Base-by-base conservation (phyloP, 2,113 vertebrate genomes). In the Menura novaehollandiae region DNA sequence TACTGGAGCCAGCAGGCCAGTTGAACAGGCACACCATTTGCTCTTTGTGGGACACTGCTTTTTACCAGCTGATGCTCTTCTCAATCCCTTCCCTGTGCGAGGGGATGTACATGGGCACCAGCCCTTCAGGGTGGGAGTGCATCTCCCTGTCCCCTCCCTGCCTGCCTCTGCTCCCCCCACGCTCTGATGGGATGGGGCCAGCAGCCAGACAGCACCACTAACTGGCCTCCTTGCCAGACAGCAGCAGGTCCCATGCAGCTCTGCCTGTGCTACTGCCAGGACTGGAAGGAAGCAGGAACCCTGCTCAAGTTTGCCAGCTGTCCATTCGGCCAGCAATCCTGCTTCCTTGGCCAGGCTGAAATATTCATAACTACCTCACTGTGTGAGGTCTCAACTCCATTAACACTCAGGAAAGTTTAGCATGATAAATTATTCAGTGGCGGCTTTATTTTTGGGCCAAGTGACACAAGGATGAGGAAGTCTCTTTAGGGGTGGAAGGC, bases 331-430 rank as follows among this genome's bases (percentile, higher is more conserved):
- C 84, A 85, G 88, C 73, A 94, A 27, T 39, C 58, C 76, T 24
- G n/a, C 71, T 64, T 49, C 59, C 59, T 10, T 41, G 58, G 75
- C 72, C 87, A 51, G 62, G 28, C 58, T 96, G 85, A 97, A 97
- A 97, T 92, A 97, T 94, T 97, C 91, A 89, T 94, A 83, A 59
- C 73, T 46, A 60, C 76, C 82, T 95, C 7, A 1, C 75, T 15
- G 41, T 9, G 43, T 33, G 80, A 95, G 72, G 66, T 63, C 91
- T 62, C 46, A 63, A 19, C 49, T 95, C 95, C 90, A 95, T 93
- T 94, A 95, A 91, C 93, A 82, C 80, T 77, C 88, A 77, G 81
- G 30, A 71, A 96, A 92, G 93, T 95, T 97, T 76, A 95, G 35
- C 11, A 4, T 15, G 33, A 79, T 97, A 49, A 96, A 96, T 96